Percentiles rank a stretch among this genome's conserved stretches.
These are phyloP conservation scores for Trematomus loennbergii DNA, from an alignment of 2,113 vertebrate genomes.

Conservation along the genomic window DNA sequence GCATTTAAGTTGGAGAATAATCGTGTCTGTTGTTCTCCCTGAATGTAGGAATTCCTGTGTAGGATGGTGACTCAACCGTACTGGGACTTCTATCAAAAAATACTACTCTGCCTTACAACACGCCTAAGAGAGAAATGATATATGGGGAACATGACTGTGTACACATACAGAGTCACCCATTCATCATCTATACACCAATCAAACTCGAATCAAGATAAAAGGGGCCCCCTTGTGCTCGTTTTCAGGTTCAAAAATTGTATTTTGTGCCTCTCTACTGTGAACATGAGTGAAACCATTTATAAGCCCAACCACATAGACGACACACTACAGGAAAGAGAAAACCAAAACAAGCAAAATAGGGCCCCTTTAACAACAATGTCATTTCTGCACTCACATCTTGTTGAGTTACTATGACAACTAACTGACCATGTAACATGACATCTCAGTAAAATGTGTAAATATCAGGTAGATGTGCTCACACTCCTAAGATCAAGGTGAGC, in stretches of 20 bases:
- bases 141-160: not conserved
- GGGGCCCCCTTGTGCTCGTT: too few relatives aligned
- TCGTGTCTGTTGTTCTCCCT: not conserved
- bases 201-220: not conserved
- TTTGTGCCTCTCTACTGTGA: too few relatives aligned
- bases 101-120: not conserved
- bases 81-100: conserved; percentile 5
- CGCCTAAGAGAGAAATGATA: not conserved
- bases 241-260: too few relatives aligned
- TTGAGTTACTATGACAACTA: conserved; percentile 57
- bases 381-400: conserved; percentile 5
- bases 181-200: not conserved
- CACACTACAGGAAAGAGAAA: too few relatives aligned
- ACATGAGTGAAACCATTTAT: too few relatives aligned
- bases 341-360: too few relatives aligned
- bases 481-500: conserved; percentile 40
- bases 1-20: not conserved
- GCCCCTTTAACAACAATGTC: not conserved
- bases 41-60: not conserved
- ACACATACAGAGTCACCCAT: not conserved
- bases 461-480: conserved; percentile 7
- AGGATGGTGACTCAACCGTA: not conserved
- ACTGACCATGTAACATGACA: conserved; percentile 9
- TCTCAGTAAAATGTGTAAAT: conserved; percentile 15
- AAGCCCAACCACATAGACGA: too few relatives aligned